These are phyloP conservation scores for Sipunculus nudus DNA, from an alignment of 2,888 invertebrate species.

Conservation along the genomic window DNA sequence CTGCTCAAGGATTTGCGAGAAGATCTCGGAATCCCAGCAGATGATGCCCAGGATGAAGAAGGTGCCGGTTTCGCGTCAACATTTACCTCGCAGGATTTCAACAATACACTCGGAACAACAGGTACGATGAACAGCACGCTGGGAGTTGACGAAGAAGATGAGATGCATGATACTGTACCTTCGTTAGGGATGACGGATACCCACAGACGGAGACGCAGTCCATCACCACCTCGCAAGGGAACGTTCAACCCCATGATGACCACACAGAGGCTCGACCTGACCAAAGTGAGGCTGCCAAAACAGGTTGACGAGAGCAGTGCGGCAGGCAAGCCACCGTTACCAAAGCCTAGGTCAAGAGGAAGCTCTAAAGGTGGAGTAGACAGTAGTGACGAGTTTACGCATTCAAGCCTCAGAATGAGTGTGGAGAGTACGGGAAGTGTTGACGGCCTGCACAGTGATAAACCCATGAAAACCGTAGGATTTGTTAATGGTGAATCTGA, in stretches of 20 bases:
- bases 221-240: no score
- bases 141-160: no score
- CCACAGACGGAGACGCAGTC: no score
- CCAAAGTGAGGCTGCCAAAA: slow-evolving; percentile 1
- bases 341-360: not conserved
- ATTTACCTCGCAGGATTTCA: not conserved
- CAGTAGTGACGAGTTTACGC: no score
- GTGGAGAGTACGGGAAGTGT: not conserved
- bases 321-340: slow-evolving; percentile 1
- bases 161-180: no score
- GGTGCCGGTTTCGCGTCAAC: slow-evolving; percentile 14
- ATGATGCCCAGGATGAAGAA: slow-evolving; percentile 24
- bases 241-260: slow-evolving; percentile 14
- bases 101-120: not conserved
- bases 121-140: not conserved
- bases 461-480: not conserved
- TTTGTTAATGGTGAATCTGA: not conserved
- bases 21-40: slow-evolving; percentile 50
- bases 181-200: no score
- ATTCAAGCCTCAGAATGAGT: not conserved
- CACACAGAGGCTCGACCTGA: slow-evolving; percentile 10
- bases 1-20: slow-evolving; percentile 50
- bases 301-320: not conserved
- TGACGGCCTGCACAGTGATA: not conserved
- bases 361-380: not conserved